A percentile compares a stretch with the other conserved stretches of the same genome.
phyloP scores from a whole-genome alignment of 2,888 invertebrate genomes.

The Agriopis leucophaearia region DNA sequence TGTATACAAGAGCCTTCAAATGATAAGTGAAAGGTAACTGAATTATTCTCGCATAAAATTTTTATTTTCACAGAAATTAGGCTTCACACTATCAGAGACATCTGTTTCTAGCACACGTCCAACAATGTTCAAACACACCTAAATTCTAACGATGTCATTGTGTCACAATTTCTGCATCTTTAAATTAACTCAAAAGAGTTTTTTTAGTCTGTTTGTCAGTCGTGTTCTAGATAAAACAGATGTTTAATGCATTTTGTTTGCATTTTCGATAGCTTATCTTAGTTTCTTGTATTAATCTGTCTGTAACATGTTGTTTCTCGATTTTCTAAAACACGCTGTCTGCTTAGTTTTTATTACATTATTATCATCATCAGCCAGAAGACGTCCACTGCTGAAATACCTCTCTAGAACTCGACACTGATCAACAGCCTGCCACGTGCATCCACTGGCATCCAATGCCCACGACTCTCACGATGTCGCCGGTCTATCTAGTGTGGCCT shows the following conservation, averaged over 20 bases:
- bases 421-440: too few relatives aligned
- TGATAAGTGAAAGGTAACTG: slow-evolving; percentile 39
- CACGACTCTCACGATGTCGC: too few relatives aligned
- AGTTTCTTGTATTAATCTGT: slow-evolving; percentile 43
- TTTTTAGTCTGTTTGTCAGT: slow-evolving; percentile 36
- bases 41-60: slow-evolving; percentile 40
- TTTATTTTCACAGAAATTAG: slow-evolving; percentile 43
- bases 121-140: slow-evolving; percentile 44
- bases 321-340: neutral
- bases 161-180: slow-evolving; percentile 46
- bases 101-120: slow-evolving; percentile 43
- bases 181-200: slow-evolving; percentile 33
- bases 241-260: slow-evolving; percentile 57
- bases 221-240: slow-evolving; percentile 49
- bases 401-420: too few relatives aligned
- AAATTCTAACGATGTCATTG: slow-evolving; percentile 44
- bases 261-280: slow-evolving; percentile 59
- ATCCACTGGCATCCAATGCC: too few relatives aligned
- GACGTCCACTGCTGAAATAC: too few relatives aligned
- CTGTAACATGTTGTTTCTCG: slow-evolving; percentile 18
- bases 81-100: slow-evolving; percentile 28
- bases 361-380: too few relatives aligned
- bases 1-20: slow-evolving; percentile 24
- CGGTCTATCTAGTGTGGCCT: too few relatives aligned
- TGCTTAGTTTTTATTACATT: neutral